These are phyloP conservation scores for Hydrocynus forskahlii DNA, from an alignment of 2,797 vertebrate species.

Conservation along the genomic window DNA sequence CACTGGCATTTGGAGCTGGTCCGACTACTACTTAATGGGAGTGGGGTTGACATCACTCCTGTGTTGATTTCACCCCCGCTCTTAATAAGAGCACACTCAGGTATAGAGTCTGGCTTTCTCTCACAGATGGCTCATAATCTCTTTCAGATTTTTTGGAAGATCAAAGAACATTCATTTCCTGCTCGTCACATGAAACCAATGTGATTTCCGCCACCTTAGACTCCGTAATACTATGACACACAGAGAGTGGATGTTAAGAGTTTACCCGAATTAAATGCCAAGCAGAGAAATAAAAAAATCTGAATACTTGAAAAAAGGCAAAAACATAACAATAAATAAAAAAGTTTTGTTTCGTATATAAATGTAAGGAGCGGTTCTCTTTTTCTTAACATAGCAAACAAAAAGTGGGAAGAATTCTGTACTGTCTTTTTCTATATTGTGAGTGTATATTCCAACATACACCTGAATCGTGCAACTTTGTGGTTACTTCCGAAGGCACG, in stretches of 20 bases:
- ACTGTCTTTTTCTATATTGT: too few relatives aligned
- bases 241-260: background rate
- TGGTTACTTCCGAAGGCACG: too few relatives aligned
- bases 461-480: too few relatives aligned
- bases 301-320: too few relatives aligned
- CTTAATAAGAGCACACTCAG: background rate
- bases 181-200: background rate
- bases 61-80: background rate
- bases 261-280: background rate
- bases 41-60: background rate
- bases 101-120: background rate
- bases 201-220: background rate
- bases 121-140: background rate
- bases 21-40: background rate
- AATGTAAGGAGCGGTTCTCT: too few relatives aligned
- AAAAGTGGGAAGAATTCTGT: too few relatives aligned
- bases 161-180: background rate
- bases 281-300: too few relatives aligned
- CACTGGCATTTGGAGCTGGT: background rate
- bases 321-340: too few relatives aligned
- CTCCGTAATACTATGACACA: background rate
- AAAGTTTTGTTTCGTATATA: too few relatives aligned
- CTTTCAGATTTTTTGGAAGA: background rate
- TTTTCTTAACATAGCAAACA: too few relatives aligned
- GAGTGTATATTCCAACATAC: too few relatives aligned